Base-by-base conservation (phyloP, 2,797 vertebrate species). In the Micropoecilia bifurca region DNA sequence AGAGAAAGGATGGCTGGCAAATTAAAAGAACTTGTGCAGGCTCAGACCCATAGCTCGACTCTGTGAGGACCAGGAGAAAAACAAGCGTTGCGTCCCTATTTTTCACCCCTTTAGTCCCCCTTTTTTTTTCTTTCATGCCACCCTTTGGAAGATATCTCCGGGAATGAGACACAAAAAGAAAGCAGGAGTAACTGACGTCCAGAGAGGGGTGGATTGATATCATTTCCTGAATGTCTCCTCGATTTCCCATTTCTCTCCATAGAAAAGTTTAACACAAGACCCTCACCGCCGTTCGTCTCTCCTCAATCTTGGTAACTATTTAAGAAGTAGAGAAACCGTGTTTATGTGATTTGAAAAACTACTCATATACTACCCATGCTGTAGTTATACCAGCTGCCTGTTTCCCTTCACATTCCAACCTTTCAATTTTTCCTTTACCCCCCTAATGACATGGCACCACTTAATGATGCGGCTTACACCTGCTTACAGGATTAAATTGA, bases 401-500 rank as follows among this genome's bases (percentile, higher is more conserved):
- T 89, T 87, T 76, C 85, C 83, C 89, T 90, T 92, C 90, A 95
- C 93, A 95, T 90, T 87, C 80, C 82, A 86, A 81, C 88, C 80
- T 88, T 91, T 88, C 90, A 66, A 39, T 87, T 39, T 74, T 90
- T 84, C 89, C 90, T 77, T 84, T 86, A 85, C 63, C 90, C 87
- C 84, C 84, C 84, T 85, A 81, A 86, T 93, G 93, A 95, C 94
- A 95, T 94, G 91, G 90, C 90, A 91, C 93, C 86, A 83, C 92
- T 91, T 94, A 96, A 95, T 92, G 94, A 94, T 89, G 86, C 93
- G 95, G 94, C 95, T 96, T 96, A 96, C 96, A 96, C 95, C 96
- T 95, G 96, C 94, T 96, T 96, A 95, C 95, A 94, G 95, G 96
- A 96, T 97, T 97, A 97, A 96, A 96, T 96, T 95, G 96, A 96